Percentiles rank a stretch among this genome's conserved stretches.
Conservation (phyloP, 2,797 vertebrate species). For the Pelochelys cantorii region DNA sequence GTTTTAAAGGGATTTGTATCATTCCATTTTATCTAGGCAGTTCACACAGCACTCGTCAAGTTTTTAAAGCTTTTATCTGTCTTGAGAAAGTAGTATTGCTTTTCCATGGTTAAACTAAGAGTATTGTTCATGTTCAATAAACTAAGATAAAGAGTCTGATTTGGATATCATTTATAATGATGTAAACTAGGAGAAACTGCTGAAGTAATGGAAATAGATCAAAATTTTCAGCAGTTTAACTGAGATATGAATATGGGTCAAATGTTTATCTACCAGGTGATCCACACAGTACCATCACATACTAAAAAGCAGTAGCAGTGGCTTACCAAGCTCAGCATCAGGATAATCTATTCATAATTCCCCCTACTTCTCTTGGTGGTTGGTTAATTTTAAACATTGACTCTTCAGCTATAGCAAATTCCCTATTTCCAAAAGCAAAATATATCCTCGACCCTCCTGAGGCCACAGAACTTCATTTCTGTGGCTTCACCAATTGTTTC, state of each 20-base stretch:
- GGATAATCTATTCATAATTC: neutral
- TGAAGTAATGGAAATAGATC: neutral
- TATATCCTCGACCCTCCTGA: neutral
- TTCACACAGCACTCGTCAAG: neutral
- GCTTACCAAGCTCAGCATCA: neutral
- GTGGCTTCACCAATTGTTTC: neutral
- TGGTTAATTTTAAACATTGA: neutral
- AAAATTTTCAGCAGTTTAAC: neutral
- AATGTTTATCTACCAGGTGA: neutral
- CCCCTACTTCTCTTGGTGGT: neutral
- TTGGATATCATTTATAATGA: neutral
- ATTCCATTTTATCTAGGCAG: neutral
- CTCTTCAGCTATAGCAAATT: neutral
- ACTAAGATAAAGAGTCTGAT: neutral
- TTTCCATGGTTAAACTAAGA: neutral
- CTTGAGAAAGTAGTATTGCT: neutral
- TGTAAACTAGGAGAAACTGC: neutral
- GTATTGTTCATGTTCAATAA: neutral
- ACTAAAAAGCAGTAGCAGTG: neutral
- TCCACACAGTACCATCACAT: neutral
- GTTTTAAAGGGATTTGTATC: neutral
- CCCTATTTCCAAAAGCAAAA: neutral
- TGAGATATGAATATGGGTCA: neutral
- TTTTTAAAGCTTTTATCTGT: neutral
- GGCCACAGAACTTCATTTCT: neutral